Percentiles rank a stretch among this genome's conserved stretches.
Conservation (phyloP, 1,140 invertebrate genomes). For the Pseudomyrmex gracilis region DNA sequence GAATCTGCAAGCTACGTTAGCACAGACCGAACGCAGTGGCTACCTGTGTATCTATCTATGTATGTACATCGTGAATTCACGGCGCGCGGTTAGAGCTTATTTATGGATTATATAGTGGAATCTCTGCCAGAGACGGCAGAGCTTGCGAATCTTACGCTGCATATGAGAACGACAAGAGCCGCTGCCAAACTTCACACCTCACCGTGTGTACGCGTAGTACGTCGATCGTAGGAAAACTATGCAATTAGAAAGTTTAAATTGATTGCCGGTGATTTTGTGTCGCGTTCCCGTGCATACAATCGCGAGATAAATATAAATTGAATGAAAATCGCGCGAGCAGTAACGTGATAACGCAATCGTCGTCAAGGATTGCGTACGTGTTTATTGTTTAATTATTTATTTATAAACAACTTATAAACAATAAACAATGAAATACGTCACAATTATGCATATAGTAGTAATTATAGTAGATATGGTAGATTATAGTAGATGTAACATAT, state of each 20-base stretch:
- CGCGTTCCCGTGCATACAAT: neutral
- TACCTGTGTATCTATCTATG: conserved; percentile 51
- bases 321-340: too few relatives aligned
- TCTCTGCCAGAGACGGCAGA: conserved; percentile 71
- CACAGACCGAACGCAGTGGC: conserved; percentile 17
- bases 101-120: conserved; percentile 79
- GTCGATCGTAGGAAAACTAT: conserved; percentile 33
- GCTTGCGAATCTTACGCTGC: conserved; percentile 33
- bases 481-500: too few relatives aligned
- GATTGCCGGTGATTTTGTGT: neutral
- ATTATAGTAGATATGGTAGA: too few relatives aligned
- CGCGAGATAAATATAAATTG: too few relatives aligned
- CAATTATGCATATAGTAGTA: too few relatives aligned
- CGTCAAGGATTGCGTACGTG: too few relatives aligned
- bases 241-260: neutral
- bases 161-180: conserved; percentile 31
- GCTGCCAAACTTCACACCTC: conserved; percentile 61
- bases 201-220: conserved; percentile 27
- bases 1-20: conserved; percentile 37
- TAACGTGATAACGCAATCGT: too few relatives aligned
- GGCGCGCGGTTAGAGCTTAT: conserved; percentile 71
- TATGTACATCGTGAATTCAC: conserved; percentile 40
- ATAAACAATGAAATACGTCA: too few relatives aligned
- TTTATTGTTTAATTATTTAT: too few relatives aligned
- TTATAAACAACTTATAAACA: too few relatives aligned